Evolutionary conservation across 1,140 invertebrate species (phyloP), one percentile per base, ranked within the genome.

Genomic region (Bradynema listronoti): DNA sequence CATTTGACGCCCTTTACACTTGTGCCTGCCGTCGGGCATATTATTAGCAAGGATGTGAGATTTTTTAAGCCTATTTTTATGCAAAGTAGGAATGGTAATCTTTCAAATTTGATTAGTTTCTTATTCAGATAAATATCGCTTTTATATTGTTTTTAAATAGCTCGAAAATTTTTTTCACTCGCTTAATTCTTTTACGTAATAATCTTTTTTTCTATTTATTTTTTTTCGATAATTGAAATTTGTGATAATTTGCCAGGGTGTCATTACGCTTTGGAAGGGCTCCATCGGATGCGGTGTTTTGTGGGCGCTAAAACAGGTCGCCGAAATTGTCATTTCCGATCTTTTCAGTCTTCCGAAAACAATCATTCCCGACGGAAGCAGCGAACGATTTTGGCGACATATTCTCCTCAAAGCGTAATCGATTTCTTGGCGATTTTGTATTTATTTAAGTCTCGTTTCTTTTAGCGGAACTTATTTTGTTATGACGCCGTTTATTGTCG

Each of bases 371-470:
- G 70, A 68, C 41, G 66, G 66, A 39, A 68, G 66, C 32, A 47
- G 39, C 11, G 55, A 71, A 46, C 72, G 70, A 9, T 68, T 58
- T 53, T 71, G 61, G 54, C 46, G 57, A 9, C 67, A 68, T 30
- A 53, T 71, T 19, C 59, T 32, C 22, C 50, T 68, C 19, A 63
- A 65, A 59, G 29, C 66, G 53, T 62, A 50, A 16, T 24, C n/a
- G 14, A 22, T 65, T 52, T 53, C 6, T 33, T 0, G 47, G 5
- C 29, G 22, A 27, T 7, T 19, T 63, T 32, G 1, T 7, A 61
- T 34, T 49, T 34, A 2, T 36, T 47, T 34, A 58, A 16, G 39
- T 51, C 3, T 61, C 19, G 24, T 29, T n/a, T 22, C 14, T 32
- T 51, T 30, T 16, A 63, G 61, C 3, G 39, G 41, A 0, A 61